Evolutionary conservation across 2,113 vertebrate species (phyloP).

Genomic region (Ceuthmochares aereus): DNA sequence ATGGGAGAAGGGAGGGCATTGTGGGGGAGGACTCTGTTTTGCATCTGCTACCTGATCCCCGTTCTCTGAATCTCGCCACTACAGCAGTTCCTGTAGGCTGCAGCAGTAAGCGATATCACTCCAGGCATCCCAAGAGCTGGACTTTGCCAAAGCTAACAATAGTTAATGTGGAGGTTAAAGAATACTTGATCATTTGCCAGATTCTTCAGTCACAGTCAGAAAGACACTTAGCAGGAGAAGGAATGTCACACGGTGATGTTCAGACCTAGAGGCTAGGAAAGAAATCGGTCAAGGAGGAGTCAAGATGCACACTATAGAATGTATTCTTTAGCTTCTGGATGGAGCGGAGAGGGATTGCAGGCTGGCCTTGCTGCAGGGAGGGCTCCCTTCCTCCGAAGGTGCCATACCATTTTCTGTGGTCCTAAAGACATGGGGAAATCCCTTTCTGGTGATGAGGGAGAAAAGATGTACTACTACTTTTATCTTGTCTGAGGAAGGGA

Average conservation of each 20-base stretch:
- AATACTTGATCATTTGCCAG: constrained; percentile 3
- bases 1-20: not conserved
- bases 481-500: not conserved
- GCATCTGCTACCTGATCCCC: constrained; percentile 23
- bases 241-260: not conserved
- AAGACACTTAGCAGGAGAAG: constrained; percentile 26
- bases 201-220: constrained; percentile 32
- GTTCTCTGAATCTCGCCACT: constrained; percentile 21
- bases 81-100: constrained; percentile 57
- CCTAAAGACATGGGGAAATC: not conserved
- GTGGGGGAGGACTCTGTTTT: constrained; percentile 3
- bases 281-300: not conserved
- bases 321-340: not conserved
- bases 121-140: not conserved
- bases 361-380: not conserved
- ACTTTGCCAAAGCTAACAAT: constrained; percentile 48
- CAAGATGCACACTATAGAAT: not conserved
- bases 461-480: not conserved
- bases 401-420: not conserved
- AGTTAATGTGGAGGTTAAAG: constrained; percentile 46
- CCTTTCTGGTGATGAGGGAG: not conserved
- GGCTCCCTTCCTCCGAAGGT: not conserved
- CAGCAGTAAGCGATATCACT: not conserved
- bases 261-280: not conserved
- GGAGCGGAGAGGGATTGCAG: not conserved